Base-by-base conservation (phyloP, 2,888 invertebrate genomes). In the Thecophora atra region DNA sequence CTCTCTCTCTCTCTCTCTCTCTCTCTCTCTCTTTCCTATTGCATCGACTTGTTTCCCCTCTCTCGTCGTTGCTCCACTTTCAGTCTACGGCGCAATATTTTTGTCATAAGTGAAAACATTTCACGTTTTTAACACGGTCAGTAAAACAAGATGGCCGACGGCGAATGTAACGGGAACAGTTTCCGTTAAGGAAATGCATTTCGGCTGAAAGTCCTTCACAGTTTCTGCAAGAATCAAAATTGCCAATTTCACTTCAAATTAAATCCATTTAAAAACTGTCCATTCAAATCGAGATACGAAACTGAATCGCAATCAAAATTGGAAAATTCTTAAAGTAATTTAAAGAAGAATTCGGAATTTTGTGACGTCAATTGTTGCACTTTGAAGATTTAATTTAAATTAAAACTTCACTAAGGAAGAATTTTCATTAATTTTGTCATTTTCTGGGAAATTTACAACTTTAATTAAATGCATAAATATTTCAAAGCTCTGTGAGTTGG, bases 151-250 rank as follows among this genome's bases (percentile, higher is more conserved):
- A 62, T 26, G 62, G 42, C 37, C 19, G 62, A 62, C 62, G 28
- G 62, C 62, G 13, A 21, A 30, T 19, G 21, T 19, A 42, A 62
- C 4, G 62, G 19, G 24, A 62, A 62, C 17, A 7, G 30, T 21
- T 37, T 62, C 8, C 62, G 37, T 0, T 21, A 2, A 54, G 54
- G 54, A 54, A 54, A 54, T 54, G 19, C 3, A 54, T 54, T 21
- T 11, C 24, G 6, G 11, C 2, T 37, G 37, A 37, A 37, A 37
- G 6, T 37, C 3, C 37, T 37, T 6, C 37, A 6, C 37, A 54
- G 21, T 60, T 56, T 21, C 71, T 76, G 79, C 78, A 80, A 80
- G 80, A 81, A 81, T 77, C 75, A 78, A 81, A 81, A 82, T 82
- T 81, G 82, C 75, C 81, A 81, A 81, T 82, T 81, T 79, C 74